phyloP scores from a whole-genome alignment of 2,797 vertebrate genomes.

The Manis crassicaudata region DNA sequence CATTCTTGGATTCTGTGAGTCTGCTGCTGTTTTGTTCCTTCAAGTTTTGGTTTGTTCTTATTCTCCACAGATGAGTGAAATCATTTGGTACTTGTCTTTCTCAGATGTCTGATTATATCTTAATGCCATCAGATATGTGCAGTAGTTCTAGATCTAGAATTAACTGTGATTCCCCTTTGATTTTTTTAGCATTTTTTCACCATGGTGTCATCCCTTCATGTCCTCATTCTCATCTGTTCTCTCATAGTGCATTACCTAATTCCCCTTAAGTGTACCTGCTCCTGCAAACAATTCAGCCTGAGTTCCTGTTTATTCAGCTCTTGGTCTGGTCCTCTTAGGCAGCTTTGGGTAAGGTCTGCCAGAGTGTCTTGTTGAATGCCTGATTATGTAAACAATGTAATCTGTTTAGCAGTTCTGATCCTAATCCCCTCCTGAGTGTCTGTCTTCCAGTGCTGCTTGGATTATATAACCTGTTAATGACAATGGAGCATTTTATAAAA shows the following conservation, averaged over 20 bases:
- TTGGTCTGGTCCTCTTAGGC: conserved; percentile 39
- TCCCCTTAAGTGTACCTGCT: neutral
- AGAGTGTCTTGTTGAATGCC: conserved; percentile 45
- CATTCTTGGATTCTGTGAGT: too few species aligned
- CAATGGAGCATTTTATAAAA: neutral
- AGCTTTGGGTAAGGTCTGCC: conserved; percentile 48
- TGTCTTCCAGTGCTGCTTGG: conserved; percentile 12
- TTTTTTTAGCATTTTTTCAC: neutral
- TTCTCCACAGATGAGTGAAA: too few species aligned
- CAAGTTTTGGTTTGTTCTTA: too few species aligned
- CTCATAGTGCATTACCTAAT: neutral
- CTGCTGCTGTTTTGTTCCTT: too few species aligned
- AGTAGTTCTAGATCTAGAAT: neutral
- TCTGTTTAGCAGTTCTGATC: conserved; percentile 56
- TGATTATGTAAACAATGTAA: conserved; percentile 49
- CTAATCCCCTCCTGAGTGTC: conserved; percentile 20
- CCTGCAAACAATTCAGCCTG: neutral
- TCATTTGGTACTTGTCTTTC: too few species aligned
- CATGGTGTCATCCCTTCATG: neutral
- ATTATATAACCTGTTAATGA: conserved; percentile 50
- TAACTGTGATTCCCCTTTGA: neutral
- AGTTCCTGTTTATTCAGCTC: conserved; percentile 41
- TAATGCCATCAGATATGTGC: neutral
- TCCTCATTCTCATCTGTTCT: conserved; percentile 52
- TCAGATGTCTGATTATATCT: neutral